These are phyloP conservation scores for Athalia cordata DNA, from an alignment of 2,888 invertebrate genomes.

Conservation along the genomic window DNA sequence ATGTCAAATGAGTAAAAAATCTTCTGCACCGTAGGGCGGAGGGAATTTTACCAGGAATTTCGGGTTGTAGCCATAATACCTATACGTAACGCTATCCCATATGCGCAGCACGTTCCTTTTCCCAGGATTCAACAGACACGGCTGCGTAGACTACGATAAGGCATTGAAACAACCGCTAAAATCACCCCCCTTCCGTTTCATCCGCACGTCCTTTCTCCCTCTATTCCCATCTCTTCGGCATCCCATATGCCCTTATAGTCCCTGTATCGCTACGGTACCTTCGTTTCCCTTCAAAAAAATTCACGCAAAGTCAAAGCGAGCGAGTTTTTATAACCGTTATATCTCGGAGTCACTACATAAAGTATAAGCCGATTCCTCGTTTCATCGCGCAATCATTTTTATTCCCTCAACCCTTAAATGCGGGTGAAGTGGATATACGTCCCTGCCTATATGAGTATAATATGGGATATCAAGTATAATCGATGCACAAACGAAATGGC, in stretches of 20 bases:
- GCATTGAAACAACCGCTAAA: slow-evolving; percentile 29
- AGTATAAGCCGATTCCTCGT: slow-evolving; percentile 54
- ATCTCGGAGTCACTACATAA: background rate
- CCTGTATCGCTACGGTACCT: too few relatives aligned
- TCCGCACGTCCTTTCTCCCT: too few relatives aligned
- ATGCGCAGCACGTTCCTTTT: background rate
- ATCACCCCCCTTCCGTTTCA: background rate
- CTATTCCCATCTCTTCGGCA: too few relatives aligned
- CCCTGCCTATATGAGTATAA: too few relatives aligned
- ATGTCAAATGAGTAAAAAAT: too few relatives aligned
- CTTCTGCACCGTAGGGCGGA: too few relatives aligned
- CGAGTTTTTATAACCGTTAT: background rate
- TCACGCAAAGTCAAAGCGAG: slow-evolving; percentile 22
- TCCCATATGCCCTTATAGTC: too few relatives aligned
- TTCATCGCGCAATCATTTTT: slow-evolving; percentile 48
- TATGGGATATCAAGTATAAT: too few relatives aligned
- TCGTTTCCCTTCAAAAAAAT: slow-evolving; percentile 10
- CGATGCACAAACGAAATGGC: background rate
- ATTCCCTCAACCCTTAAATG: slow-evolving; percentile 44
- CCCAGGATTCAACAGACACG: slow-evolving; percentile 17
- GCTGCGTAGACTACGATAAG: slow-evolving; percentile 36
- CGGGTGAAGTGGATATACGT: background rate
- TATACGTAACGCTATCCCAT: too few relatives aligned
- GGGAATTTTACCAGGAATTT: too few relatives aligned
- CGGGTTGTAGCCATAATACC: background rate